Conservation (phyloP, 2,113 vertebrate genomes). For the Crocuta crocuta region DNA sequence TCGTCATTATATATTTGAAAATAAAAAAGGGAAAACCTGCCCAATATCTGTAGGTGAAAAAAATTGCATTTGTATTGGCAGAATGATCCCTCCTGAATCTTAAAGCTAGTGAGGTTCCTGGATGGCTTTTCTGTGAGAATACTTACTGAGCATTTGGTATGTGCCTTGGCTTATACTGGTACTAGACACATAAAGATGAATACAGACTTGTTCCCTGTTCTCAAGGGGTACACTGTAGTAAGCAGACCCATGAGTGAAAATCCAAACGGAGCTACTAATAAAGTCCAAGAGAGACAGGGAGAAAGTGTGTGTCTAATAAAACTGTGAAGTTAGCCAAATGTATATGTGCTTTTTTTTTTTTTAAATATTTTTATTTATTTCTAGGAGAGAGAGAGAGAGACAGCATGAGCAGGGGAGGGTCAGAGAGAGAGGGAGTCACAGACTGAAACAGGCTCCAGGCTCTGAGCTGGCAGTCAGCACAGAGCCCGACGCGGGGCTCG, state of each 20-base stretch:
- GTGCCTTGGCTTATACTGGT: background rate
- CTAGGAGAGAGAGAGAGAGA: too few species aligned
- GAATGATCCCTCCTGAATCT: background rate
- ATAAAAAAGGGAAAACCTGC: background rate
- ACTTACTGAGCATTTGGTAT: background rate
- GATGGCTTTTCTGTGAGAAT: background rate
- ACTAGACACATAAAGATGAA: background rate
- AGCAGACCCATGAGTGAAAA: background rate
- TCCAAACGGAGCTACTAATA: background rate
- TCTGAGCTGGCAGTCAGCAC: too few species aligned
- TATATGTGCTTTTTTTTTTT: background rate
- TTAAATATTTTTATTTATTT: too few species aligned
- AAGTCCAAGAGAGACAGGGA: background rate
- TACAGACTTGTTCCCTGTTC: background rate
- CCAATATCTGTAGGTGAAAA: background rate
- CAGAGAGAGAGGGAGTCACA: too few species aligned
- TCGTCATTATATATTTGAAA: constrained; percentile 53
- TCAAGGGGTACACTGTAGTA: background rate
- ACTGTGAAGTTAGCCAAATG: background rate
- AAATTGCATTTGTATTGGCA: background rate
- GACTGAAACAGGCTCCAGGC: too few species aligned
- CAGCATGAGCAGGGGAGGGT: too few species aligned
- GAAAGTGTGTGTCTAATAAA: background rate
- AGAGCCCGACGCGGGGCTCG: too few species aligned
- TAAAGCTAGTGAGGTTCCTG: background rate